Evolutionary conservation across 2,888 invertebrate species (phyloP).

Genomic region (Machimus atricapillus): DNA sequence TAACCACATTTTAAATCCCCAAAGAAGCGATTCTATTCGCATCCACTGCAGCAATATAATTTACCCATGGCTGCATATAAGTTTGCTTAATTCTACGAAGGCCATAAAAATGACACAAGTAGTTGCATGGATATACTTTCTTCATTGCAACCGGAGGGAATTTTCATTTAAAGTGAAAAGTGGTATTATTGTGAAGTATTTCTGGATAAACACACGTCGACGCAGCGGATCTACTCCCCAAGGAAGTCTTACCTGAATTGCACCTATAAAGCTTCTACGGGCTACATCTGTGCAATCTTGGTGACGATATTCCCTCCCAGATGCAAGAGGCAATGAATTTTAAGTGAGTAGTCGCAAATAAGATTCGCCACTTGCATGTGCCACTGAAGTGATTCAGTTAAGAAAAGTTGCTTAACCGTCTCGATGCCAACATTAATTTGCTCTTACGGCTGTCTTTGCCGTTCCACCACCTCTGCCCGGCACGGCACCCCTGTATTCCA

Average conservation of each 20-base stretch:
- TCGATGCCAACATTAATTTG: slow-evolving; percentile 8
- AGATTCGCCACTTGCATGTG: slow-evolving; percentile 17
- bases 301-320: not conserved
- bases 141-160: not conserved
- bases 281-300: not conserved
- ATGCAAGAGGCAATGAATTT: slow-evolving; percentile 20
- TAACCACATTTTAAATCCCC: not conserved
- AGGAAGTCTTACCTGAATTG: not conserved
- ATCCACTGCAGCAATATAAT: not conserved
- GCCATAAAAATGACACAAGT: slow-evolving; percentile 24
- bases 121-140: not conserved
- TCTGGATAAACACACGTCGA: slow-evolving; percentile 29
- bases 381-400: slow-evolving; percentile 18
- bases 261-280: not conserved
- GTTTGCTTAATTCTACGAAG: not conserved
- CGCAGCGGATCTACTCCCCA: not conserved
- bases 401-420: slow-evolving; percentile 14
- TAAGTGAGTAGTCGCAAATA: slow-evolving; percentile 28
- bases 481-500: not conserved
- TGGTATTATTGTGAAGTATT: slow-evolving; percentile 25
- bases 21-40: not conserved
- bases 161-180: slow-evolving; percentile 34
- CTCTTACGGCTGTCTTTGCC: not conserved
- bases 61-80: slow-evolving; percentile 9
- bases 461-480: not conserved